phyloP scores from a whole-genome alignment of 2,113 vertebrate genomes.

The Struthio camelus region DNA sequence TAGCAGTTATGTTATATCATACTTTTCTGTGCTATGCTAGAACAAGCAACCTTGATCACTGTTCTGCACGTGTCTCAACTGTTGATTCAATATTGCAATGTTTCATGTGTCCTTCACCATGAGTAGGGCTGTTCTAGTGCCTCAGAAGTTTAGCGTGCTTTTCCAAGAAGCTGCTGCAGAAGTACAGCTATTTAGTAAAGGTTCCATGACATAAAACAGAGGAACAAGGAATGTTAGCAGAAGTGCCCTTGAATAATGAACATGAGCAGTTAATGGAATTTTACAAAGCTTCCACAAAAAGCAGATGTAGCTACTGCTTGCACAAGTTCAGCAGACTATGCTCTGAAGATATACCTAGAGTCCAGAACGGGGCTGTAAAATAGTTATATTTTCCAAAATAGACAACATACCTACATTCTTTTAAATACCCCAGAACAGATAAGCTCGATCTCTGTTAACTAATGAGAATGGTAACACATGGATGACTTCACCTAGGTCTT shows the following conservation, averaged over 20 bases:
- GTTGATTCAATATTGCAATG: background rate
- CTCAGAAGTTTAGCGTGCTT: background rate
- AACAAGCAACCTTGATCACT: background rate
- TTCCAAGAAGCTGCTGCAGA: background rate
- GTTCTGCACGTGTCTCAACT: background rate
- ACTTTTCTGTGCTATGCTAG: background rate
- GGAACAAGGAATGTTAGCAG: background rate
- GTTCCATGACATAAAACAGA: background rate
- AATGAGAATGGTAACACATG: background rate
- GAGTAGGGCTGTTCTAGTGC: background rate
- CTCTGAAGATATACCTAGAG: background rate
- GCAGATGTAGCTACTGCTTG: background rate
- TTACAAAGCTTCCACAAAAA: background rate
- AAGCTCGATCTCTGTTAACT: background rate
- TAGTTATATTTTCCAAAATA: background rate
- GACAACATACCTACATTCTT: background rate
- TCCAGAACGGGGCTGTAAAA: background rate
- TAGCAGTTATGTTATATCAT: background rate
- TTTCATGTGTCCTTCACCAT: background rate
- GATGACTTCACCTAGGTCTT: background rate
- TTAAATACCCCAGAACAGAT: background rate
- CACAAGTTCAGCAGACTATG: rapidly evolving
- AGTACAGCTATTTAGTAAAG: background rate
- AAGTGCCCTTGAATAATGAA: background rate
- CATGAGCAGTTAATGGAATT: rapidly evolving